phyloP scores from a whole-genome alignment of 2,113 vertebrate species.

The Poicephalus meyeri region DNA sequence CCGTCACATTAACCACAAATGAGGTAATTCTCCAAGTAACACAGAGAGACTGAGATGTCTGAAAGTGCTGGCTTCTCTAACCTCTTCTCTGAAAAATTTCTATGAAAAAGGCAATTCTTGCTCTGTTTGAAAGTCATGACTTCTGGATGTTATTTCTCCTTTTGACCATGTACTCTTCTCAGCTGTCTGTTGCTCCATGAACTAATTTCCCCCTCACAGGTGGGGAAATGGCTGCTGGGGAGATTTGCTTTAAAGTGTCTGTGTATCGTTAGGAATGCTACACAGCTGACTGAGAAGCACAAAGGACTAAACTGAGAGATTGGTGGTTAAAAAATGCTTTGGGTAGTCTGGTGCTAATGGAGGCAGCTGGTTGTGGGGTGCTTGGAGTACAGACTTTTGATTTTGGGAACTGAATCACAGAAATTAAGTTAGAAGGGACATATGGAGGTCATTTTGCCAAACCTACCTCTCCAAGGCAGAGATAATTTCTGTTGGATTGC shows the following conservation, averaged over 20 bases:
- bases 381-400: background rate
- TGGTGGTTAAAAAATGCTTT: background rate
- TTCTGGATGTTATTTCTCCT: background rate
- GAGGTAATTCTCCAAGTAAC: background rate
- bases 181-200: background rate
- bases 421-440: background rate
- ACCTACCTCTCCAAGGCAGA: background rate
- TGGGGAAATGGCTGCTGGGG: background rate
- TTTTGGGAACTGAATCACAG: background rate
- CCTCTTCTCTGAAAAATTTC: background rate
- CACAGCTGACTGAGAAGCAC: background rate
- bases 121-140: background rate
- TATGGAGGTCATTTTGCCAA: background rate
- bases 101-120: background rate
- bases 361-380: background rate
- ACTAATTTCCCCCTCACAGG: background rate
- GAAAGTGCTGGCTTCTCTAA: background rate
- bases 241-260: background rate
- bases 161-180: background rate
- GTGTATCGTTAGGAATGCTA: background rate
- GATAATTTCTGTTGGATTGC: background rate
- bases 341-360: background rate
- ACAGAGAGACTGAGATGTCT: background rate
- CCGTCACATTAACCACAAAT: background rate
- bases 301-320: background rate